Evolutionary conservation across 2,797 vertebrate species (phyloP), one percentile per base, ranked within the genome.

Genomic region (Anguilla anguilla): DNA sequence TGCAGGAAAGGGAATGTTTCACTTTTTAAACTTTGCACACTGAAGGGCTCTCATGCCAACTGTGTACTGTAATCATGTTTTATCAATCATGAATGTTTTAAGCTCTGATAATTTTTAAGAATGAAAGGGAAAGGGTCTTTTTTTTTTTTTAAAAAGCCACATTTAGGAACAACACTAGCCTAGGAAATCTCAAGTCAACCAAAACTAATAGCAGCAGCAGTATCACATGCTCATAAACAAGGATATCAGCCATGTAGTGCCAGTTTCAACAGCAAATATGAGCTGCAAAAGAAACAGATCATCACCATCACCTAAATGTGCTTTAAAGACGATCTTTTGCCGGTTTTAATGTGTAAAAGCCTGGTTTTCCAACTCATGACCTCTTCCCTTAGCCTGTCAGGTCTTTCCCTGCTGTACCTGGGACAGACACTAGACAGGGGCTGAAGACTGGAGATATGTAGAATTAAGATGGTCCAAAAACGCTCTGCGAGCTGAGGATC

Each of bases 121-220:
- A 17, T 19, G 64, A 85, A 84, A 84, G 57, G 61, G 49, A 85
- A 87, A 64, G 39, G 15, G 39, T 4, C 3, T 46, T 84, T 87
- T 55, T 82, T 57, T 57, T 13, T 39, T 83, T 69, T 35, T 46
- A 57, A 39, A 39, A 2, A 22, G 10, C 43, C 43, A 81, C 39
- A 77, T n/a, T 79, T 11, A 25, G 10, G 31, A 31, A 77, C 51
- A 15, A 43, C 51, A 84, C n/a, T 57, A 84, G 35, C 49, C 82
- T 55, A 22, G 49, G 81, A 83, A 57, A 83, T 35, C 19, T 84
- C 39, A 43, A 81, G 43, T 81, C 77, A n/a, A n/a, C n/a, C n/a
- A n/a, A 22, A 31, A 46, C 5, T 25, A 46, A 6, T 7, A 22
- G 17, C 19, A 43, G 17, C 49, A 49, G 35, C 43, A 46, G 43